These are phyloP conservation scores for Echinometra lucunter DNA, from an alignment of 53 echinoderm and acorn worm species.

Conservation along the genomic window DNA sequence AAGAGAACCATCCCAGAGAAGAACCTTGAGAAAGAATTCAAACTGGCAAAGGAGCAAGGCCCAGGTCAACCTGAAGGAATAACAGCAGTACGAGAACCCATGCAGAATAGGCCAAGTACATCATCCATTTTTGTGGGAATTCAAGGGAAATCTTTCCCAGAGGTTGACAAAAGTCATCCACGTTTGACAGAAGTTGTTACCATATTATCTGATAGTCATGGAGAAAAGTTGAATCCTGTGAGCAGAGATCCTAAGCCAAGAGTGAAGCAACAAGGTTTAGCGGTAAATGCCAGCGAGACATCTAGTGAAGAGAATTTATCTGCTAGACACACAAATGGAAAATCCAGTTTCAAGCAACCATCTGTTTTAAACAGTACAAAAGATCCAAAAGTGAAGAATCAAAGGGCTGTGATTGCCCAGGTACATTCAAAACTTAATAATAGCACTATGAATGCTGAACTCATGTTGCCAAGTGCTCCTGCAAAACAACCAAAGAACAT, in stretches of 20 bases:
- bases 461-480: neutral
- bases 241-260: neutral
- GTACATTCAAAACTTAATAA: neutral
- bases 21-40: neutral
- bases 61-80: neutral
- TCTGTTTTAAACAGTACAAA: neutral
- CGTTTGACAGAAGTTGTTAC: neutral
- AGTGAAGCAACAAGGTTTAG: neutral
- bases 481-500: neutral
- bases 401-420: neutral
- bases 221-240: neutral
- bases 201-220: neutral
- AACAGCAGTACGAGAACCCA: neutral
- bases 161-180: neutral
- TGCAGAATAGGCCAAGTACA: neutral
- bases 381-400: conserved; percentile 9
- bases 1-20: neutral
- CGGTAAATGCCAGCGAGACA: neutral
- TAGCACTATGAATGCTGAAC: neutral
- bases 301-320: neutral
- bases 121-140: neutral
- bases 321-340: neutral
- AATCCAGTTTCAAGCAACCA: conserved; percentile 13
- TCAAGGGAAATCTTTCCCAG: neutral
- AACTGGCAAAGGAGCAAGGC: neutral